These are phyloP conservation scores for Erythrocercus mccallii DNA, from an alignment of 2,113 vertebrate genomes.

Conservation along the genomic window DNA sequence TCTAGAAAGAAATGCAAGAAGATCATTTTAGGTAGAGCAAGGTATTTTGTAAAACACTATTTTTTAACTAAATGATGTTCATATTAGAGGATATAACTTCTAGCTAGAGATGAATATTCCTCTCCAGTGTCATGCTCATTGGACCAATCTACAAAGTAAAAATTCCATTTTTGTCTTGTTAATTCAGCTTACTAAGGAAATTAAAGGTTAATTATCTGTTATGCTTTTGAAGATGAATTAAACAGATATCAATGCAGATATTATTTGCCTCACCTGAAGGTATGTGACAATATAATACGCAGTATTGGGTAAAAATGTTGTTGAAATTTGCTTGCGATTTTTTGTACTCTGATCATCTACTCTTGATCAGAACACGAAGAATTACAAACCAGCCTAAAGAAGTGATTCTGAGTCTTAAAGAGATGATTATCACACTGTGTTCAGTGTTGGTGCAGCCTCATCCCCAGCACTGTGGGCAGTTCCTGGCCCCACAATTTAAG, in stretches of 20 bases:
- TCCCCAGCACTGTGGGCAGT: neutral
- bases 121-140: neutral
- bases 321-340: neutral
- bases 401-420: neutral
- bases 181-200: neutral
- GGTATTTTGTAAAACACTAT: neutral
- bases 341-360: neutral
- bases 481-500: neutral
- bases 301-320: neutral
- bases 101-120: neutral
- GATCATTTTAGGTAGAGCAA: neutral
- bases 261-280: neutral
- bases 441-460: neutral
- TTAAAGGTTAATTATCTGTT: neutral
- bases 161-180: neutral
- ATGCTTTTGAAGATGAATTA: neutral
- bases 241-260: neutral
- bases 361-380: neutral
- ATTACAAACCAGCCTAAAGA: neutral
- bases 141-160: constrained; percentile 17
- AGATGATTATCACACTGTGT: neutral
- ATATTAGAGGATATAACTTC: neutral
- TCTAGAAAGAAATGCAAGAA: neutral
- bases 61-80: neutral
- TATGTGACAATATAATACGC: neutral